phyloP scores from a whole-genome alignment of 2,888 invertebrate species.

The Pseudeuparius sepicola region DNA sequence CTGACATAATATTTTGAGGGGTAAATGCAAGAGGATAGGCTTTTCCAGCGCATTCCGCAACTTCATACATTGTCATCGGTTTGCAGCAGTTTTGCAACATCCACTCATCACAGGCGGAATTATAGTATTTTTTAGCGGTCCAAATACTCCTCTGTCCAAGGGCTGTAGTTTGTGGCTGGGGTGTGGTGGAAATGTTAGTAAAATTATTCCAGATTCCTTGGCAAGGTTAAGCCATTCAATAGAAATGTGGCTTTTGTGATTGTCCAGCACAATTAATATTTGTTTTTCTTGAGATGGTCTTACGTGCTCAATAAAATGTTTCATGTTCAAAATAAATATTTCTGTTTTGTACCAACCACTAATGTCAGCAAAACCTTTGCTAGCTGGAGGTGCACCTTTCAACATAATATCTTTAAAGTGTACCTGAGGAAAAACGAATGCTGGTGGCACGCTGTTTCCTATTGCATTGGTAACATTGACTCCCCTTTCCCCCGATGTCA shows the following conservation, averaged over 20 bases:
- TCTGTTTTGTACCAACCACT: constrained; percentile 9
- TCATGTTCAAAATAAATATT: constrained; percentile 5
- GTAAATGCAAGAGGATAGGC: constrained; percentile 17
- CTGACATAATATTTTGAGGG: constrained; percentile 14
- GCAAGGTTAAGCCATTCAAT: constrained; percentile 7
- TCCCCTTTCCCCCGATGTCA: constrained; percentile 23
- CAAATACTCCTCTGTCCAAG: constrained; percentile 9
- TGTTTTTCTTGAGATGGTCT: constrained; percentile 8
- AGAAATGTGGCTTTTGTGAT: constrained; percentile 7
- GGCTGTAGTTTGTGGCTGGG: constrained; percentile 9
- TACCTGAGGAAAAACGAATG: constrained; percentile 25
- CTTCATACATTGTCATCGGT: constrained; percentile 11
- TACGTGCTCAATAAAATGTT: constrained; percentile 9
- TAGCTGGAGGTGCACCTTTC: constrained; percentile 19
- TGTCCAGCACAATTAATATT: constrained; percentile 8
- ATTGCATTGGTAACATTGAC: constrained; percentile 23
- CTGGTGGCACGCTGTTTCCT: constrained; percentile 24
- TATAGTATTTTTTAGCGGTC: constrained; percentile 12
- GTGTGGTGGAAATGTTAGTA: constrained; percentile 11
- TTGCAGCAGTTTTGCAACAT: constrained; percentile 7
- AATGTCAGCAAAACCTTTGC: constrained; percentile 17
- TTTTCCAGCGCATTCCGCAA: constrained; percentile 11
- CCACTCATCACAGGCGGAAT: constrained; percentile 14
- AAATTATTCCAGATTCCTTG: constrained; percentile 5
- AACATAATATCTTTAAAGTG: constrained; percentile 23